Evolutionary conservation across 2,113 vertebrate genomes (phyloP).

Genomic region (Phocoena phocoena): DNA sequence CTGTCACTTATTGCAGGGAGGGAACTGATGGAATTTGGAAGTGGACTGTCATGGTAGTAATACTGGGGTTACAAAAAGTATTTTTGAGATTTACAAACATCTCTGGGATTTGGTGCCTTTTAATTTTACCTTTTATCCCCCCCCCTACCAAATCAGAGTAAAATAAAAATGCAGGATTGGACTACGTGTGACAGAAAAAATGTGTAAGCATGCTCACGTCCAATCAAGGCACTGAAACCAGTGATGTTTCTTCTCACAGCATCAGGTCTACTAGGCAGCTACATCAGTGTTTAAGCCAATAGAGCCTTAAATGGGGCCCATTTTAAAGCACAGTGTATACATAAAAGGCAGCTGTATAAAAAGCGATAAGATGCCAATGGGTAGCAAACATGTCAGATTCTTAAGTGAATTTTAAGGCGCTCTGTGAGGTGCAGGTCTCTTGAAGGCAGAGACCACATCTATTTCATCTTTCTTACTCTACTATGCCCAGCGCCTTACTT

Average conservation of each 20-base stretch:
- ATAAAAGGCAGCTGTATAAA: not conserved
- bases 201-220: not conserved
- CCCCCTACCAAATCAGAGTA: not conserved
- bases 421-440: not conserved
- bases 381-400: not conserved
- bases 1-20: not conserved
- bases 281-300: not conserved
- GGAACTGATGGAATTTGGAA: conserved; percentile 31
- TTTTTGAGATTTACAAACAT: conserved; percentile 19
- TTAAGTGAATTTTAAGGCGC: not conserved
- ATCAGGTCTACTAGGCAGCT: too few relatives aligned
- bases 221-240: not conserved
- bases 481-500: conserved; percentile 17
- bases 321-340: not conserved
- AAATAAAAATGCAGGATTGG: not conserved
- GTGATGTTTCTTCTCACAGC: not conserved
- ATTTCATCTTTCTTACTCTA: conserved; percentile 14
- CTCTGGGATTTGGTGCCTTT: not conserved
- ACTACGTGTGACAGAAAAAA: not conserved
- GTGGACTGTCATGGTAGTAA: not conserved
- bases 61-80: not conserved
- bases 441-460: not conserved
- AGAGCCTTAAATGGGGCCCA: not conserved
- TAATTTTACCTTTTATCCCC: not conserved
- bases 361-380: not conserved